Evolutionary conservation across 2,888 invertebrate species (phyloP), one percentile per base, ranked within the genome.

Genomic region (Augochlorella aurata): DNA sequence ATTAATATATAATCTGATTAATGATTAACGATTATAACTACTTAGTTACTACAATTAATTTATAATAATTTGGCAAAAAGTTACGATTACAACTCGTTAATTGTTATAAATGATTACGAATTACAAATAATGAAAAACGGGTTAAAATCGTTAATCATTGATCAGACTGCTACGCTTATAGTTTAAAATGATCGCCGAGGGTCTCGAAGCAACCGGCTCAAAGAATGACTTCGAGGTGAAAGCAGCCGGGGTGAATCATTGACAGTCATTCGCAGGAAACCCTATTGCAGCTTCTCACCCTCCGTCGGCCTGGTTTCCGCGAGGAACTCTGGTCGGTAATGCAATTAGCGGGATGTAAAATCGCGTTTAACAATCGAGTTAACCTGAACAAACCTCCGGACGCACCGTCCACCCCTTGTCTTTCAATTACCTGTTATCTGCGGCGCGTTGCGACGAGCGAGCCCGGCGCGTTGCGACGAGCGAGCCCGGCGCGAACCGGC

Each of bases 241-340:
- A 29, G 38, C 61, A 18, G 47, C 54, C 38, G 0, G 14, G 21
- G 50, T 21, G 58, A 49, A 72, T 52, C 47, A 49, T 38, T 12
- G 71, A 24, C 54, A 65, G 72, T 72, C 78, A 83, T 79, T 78
- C 49, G n/a, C 47, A 38, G 14, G 83, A 83, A 83, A 74, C 79
- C 83, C 18, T 78, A 75, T 21, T 65, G 47, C 69, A 70, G 75
- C 83, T 47, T 67, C 75, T 78, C 47, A 70, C 29, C 75, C 21
- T 47, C 73, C 67, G 69, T 73, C 80, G 86, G 75, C 80, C 83
- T 69, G 80, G 65, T 80, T 87, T 85, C 69, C 79, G 63, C 80
- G 69, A 85, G 80, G 85, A 82, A 70, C 80, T 54, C 72, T 77
- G 76, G 66, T 72, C 83, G 77, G 78, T 87, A 83, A 87, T 77